Evolutionary conservation across 2,888 invertebrate genomes (phyloP).

Genomic region (Coronaproctus castanopsis): DNA sequence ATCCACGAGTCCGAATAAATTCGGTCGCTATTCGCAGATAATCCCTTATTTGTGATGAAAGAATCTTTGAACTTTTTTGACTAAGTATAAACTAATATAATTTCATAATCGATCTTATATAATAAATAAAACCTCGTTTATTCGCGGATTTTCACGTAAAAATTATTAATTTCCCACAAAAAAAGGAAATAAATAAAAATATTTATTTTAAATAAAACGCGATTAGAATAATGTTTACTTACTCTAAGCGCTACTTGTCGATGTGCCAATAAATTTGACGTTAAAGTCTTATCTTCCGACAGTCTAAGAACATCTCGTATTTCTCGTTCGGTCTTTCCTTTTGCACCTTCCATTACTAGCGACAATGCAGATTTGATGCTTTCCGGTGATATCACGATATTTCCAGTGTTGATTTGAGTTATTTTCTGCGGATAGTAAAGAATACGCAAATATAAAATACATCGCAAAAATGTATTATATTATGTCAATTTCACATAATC

Average conservation of each 20-base stretch:
- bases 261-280: constrained; percentile 4
- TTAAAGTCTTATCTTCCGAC: constrained; percentile 18
- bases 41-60: too few species aligned
- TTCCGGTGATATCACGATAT: constrained; percentile 44
- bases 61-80: too few species aligned
- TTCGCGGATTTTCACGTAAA: too few species aligned
- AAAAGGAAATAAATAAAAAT: neutral
- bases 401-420: constrained; percentile 25
- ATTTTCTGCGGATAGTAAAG: constrained; percentile 16
- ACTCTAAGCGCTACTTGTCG: constrained; percentile 15
- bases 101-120: too few species aligned
- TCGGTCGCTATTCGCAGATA: too few species aligned
- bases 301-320: constrained; percentile 36
- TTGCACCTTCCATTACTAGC: constrained; percentile 41
- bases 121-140: too few species aligned
- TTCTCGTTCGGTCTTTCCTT: constrained; percentile 35
- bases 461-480: too few species aligned
- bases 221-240: neutral
- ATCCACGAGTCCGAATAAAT: too few species aligned
- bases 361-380: constrained; percentile 41
- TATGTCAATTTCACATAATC: too few species aligned
- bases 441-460: too few species aligned
- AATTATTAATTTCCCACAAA: neutral
- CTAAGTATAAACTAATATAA: too few species aligned
- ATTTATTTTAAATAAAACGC: too few species aligned